Base-by-base conservation (phyloP, 2,888 invertebrate genomes). In the Drosophila stalkeri region DNA sequence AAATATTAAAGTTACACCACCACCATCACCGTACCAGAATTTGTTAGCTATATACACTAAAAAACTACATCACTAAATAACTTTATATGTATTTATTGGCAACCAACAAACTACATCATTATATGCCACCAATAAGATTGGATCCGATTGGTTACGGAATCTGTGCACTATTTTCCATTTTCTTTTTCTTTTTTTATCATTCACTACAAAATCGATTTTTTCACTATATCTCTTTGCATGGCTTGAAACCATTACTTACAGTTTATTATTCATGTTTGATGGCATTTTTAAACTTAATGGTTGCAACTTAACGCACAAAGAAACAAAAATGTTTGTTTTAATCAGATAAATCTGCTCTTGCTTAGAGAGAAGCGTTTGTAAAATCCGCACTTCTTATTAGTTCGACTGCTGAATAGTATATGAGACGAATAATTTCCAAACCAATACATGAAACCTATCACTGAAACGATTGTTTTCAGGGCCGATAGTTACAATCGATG, bases 261-360 rank as follows among this genome's bases (percentile, higher is more conserved):
- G 92, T 92, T 93, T 92, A 93, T 93, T 92, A 93, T 92, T 92
- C 93, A 92, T 92, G 83, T 87, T 92, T 87, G 92, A 92, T 90
- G 92, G 92, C 92, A 92, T 92, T 81, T 91, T 93, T 73, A 91
- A 86, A 86, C 86, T 86, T 90, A 91, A 87, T 92, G 88, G 85
- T 91, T 91, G 86, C 79, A 90, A 90, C 64, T 91, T 86, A 82
- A 89, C 86, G 86, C 90, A 89, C 85, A 78, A 82, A 84, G 74
- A 82, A 90, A 89, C 57, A 72, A 81, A 75, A 84, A 75, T 62
- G 60, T 52, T 49, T 37, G 67, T 62, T 77, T 56, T 56, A 54
- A 56, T 69, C 68, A 41, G 49, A 66, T 20, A 69, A 74, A 64
- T 66, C 39, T 74, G 56, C 57, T 66, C 67, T 65, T 46, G 59